A percentile compares a stretch with the other conserved stretches of the same genome.
Evolutionary conservation across 2,113 vertebrate genomes (phyloP).

Genomic region (Balaeniceps rex): DNA sequence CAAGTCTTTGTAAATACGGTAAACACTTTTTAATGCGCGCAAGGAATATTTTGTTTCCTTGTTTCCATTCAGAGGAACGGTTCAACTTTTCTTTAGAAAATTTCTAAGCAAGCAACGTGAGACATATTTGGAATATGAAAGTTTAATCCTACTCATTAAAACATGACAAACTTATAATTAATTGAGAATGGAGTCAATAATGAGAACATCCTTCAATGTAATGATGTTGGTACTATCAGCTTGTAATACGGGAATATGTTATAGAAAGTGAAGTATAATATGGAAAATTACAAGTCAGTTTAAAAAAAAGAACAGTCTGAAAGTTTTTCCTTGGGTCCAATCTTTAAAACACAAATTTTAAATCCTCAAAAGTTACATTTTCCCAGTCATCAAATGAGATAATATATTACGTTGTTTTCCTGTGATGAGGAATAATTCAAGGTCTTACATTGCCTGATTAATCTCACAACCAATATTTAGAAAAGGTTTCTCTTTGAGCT

Average conservation of each 20-base stretch:
- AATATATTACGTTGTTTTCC: conserved; percentile 29
- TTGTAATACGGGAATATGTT: background rate
- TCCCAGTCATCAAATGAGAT: background rate
- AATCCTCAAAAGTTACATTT: background rate
- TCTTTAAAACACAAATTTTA: background rate
- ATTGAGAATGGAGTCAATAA: conserved; percentile 49
- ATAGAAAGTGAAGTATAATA: background rate
- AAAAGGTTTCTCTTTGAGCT: conserved; percentile 58
- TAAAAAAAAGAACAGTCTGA: background rate
- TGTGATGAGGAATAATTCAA: conserved; percentile 46
- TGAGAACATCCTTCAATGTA: conserved; percentile 43
- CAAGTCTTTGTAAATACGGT: background rate
- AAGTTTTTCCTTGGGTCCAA: background rate
- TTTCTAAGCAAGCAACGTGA: background rate
- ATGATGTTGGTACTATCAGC: conserved; percentile 32
- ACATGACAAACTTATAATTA: conserved; percentile 46
- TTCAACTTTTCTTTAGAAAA: background rate
- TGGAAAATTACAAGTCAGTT: background rate
- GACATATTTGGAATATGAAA: conserved; percentile 35
- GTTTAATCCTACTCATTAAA: conserved; percentile 55
- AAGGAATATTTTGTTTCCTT: background rate
- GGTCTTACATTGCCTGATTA: conserved; percentile 54
- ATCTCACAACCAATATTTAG: conserved; percentile 64
- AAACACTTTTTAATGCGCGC: background rate
- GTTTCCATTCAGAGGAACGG: background rate